Evolutionary conservation across 2,888 invertebrate species (phyloP).

Genomic region (Cataglyphis albicans): DNA sequence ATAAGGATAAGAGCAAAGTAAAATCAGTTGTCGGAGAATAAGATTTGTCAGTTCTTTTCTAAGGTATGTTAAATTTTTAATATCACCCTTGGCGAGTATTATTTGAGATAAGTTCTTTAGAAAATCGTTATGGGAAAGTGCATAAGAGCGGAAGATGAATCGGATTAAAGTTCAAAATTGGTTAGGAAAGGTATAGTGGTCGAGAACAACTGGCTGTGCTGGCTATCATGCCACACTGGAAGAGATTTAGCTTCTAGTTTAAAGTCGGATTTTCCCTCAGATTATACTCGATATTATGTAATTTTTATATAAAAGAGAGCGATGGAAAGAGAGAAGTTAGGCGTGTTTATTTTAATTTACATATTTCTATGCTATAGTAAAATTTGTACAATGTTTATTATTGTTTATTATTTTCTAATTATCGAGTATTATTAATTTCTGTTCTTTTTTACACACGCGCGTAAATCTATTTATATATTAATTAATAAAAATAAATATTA

Average conservation of each 20-base stretch:
- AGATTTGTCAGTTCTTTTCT: not conserved
- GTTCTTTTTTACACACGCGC: not conserved
- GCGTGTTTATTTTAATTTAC: not conserved
- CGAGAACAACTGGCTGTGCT: not conserved
- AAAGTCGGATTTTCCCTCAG: slow-evolving; percentile 2
- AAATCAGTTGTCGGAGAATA: not conserved
- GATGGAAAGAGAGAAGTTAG: not conserved
- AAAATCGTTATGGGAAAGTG: not conserved
- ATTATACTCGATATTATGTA: not conserved
- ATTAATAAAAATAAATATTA: not conserved
- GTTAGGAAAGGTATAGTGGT: not conserved
- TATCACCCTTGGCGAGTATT: slow-evolving; percentile 1
- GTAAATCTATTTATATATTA: not conserved
- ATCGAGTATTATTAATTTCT: not conserved
- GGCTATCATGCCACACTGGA: not conserved
- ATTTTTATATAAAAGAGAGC: slow-evolving; percentile 1
- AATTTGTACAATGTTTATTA: not conserved
- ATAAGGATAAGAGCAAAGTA: not conserved
- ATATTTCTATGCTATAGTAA: not conserved
- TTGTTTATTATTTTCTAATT: not conserved
- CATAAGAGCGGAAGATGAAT: not conserved
- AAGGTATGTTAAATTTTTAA: not conserved
- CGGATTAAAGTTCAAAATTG: slow-evolving; percentile 10
- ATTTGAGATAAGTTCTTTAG: not conserved
- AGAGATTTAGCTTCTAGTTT: slow-evolving; percentile 10